Base-by-base conservation (phyloP, 2,797 vertebrate genomes). In the Poeciliopsis paucimaculata region DNA sequence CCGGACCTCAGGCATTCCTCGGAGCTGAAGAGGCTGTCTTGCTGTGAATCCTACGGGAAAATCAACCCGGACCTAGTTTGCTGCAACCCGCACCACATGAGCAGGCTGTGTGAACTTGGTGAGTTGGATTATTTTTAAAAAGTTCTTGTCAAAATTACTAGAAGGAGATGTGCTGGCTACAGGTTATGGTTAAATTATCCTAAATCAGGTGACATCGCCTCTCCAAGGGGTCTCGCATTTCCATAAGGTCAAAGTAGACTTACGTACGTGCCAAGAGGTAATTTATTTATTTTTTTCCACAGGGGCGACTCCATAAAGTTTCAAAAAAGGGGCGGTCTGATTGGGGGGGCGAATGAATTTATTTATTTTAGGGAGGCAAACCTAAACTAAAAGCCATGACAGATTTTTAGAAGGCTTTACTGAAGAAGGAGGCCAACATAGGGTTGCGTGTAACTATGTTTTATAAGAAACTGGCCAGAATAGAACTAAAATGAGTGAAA, bases 61-160 rank as follows among this genome's bases (percentile, higher is more conserved):
- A 95, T 93, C 87, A 97, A 97, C 95, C 93, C 97, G 80, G 98
- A 98, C 93, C 95, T 97, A 75, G 95, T 98, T 90, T 99, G 98
- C 97, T 98, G 98, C 96, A 99, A 99, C 94, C 98, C 98, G 89
- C 97, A 98, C 95, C 98, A 99, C 96, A 98, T 99, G 95, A 99
- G 98, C 95, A 93, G 97, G 89, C 97, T 99, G 88, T 98, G 98
- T 95, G 98, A 99, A 95, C 96, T 98, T 89, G 98, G 98, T 99
- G 93, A 91, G 96, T 81, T 73, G 26, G 26, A 77, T 81, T 49
- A 36, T 70, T 80, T 26, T 1, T 45, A 74, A 74, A 73, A 74
- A 73, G 79, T 16, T 66, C 79, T 78, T 82, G 31, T 68, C 16
- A 36, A 53, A 34, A 68, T 71, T 64, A 8, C 31, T 43, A 62